phyloP scores from a whole-genome alignment of 2,888 invertebrate species.

The Spicauda simplicius region DNA sequence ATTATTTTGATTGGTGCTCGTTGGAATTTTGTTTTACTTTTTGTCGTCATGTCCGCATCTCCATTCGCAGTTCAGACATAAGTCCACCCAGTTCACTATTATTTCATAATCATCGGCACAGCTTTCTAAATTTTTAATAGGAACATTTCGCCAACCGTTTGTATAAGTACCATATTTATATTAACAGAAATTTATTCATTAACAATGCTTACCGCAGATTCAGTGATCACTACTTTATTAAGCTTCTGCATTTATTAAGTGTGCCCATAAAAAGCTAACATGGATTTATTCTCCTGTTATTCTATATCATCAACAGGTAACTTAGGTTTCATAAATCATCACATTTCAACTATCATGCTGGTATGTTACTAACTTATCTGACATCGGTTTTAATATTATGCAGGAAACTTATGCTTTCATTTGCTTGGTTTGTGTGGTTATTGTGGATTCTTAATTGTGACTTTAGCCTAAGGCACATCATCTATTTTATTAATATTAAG shows the following conservation, averaged over 20 bases:
- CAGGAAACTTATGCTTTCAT: constrained; percentile 12
- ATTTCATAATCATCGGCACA: constrained; percentile 24
- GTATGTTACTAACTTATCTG: constrained; percentile 12
- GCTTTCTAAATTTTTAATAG: constrained; percentile 21
- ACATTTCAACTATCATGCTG: constrained; percentile 33
- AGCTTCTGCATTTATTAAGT: neutral
- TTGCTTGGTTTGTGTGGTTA: constrained; percentile 26
- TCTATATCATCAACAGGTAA: constrained; percentile 13
- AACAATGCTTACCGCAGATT: constrained; percentile 33
- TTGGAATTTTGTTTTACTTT: constrained; percentile 55
- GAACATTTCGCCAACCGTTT: constrained; percentile 13
- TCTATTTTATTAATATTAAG: neutral
- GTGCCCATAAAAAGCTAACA: neutral
- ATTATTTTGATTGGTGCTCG: constrained; percentile 71
- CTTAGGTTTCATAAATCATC: constrained; percentile 32
- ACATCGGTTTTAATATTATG: neutral
- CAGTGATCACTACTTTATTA: neutral
- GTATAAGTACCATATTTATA: constrained; percentile 13
- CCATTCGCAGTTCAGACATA: constrained; percentile 40
- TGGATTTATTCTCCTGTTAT: neutral
- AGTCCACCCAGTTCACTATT: constrained; percentile 17
- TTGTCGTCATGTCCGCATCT: constrained; percentile 47
- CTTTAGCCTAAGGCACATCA: neutral
- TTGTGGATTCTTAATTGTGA: constrained; percentile 10
- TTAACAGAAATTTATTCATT: constrained; percentile 11